Base-by-base conservation (phyloP, 2,797 vertebrate genomes). In the Syngnathus rostellatus region DNA sequence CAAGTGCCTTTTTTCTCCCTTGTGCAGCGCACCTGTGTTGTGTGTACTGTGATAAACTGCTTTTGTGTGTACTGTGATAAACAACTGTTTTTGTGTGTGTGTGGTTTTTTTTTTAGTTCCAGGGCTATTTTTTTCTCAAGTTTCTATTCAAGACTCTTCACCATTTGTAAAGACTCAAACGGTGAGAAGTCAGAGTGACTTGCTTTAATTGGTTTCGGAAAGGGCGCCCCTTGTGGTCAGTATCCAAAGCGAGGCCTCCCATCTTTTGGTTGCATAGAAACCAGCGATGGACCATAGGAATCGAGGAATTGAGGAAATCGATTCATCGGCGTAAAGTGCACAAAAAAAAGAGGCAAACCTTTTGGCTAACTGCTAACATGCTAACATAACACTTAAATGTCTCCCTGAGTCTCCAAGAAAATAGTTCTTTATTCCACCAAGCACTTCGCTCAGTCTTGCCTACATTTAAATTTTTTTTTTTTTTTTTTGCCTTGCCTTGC, bases 401-500 rank as follows among this genome's bases (percentile, higher is more conserved):
- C 79, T 87, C 86, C 86, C 86, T 85, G 84, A 89, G 83, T 85
- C 86, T 82, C 70, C 68, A 69, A 65, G 48, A 6, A 19, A 8
- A 50, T 43, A 8, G 41, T 43, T 11, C 41, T 43, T 11, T 2
- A 9, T 43, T 43, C 41, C 41, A 43, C 41, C 41, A 11, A 43
- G 41, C 41, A 1, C 41, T 43, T 43, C 8, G 11, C 8, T 43
- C 11, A 43, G 8, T 43, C 10, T 10, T 9, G 41, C 10, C 41
- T 2, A 43, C 41, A 50, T 19, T 50, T 50, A 8, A 5, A 23
- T 23, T 23, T 23, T 23, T 23, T 23, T 23, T 6, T 50, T 50
- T 0, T 6, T 17, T 50, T 19, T 51, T 51, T 21, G 48, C 48
- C 48, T 8, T 21, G 7, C 50, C 8, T 8, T 8, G 19, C 5